These are phyloP conservation scores for Aphodius sticticus DNA, from an alignment of 2,888 invertebrate genomes.

Conservation along the genomic window DNA sequence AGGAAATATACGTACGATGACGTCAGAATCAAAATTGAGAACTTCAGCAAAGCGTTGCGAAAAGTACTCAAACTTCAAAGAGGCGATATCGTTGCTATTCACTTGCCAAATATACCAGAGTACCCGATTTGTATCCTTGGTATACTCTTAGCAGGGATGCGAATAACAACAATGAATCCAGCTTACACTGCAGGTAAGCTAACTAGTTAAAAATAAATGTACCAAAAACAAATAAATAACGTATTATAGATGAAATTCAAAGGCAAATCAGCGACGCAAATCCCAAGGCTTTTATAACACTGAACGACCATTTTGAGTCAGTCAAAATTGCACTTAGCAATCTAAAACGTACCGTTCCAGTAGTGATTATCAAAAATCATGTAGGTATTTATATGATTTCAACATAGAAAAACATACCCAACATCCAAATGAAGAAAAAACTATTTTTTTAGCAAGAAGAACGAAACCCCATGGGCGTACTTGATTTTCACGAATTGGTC, in stretches of 20 bases:
- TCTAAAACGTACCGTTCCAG: constrained; percentile 55
- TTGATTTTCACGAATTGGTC: constrained; percentile 69
- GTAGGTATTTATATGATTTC: constrained; percentile 37
- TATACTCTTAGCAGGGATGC: constrained; percentile 72
- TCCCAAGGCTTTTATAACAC: constrained; percentile 71
- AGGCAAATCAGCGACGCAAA: constrained; percentile 67
- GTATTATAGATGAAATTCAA: constrained; percentile 14
- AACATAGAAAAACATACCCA: not conserved
- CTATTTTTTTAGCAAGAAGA: constrained; percentile 56
- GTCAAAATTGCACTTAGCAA: constrained; percentile 33
- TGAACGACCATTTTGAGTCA: constrained; percentile 61
- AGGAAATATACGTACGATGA: constrained; percentile 76
- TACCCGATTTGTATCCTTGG: constrained; percentile 73
- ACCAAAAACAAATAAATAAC: not conserved
- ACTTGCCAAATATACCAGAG: constrained; percentile 81
- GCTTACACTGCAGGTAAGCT: constrained; percentile 64
- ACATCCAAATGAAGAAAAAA: not conserved
- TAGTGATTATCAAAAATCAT: constrained; percentile 64
- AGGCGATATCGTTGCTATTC: constrained; percentile 74
- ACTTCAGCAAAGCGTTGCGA: constrained; percentile 65
- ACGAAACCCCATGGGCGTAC: constrained; percentile 64
- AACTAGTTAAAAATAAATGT: not conserved
- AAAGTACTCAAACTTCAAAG: constrained; percentile 70
- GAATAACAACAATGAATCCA: constrained; percentile 79
- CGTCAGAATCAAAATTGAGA: constrained; percentile 68